phyloP scores from a whole-genome alignment of 2,113 vertebrate species.

The Hemiscyllium ocellatum region DNA sequence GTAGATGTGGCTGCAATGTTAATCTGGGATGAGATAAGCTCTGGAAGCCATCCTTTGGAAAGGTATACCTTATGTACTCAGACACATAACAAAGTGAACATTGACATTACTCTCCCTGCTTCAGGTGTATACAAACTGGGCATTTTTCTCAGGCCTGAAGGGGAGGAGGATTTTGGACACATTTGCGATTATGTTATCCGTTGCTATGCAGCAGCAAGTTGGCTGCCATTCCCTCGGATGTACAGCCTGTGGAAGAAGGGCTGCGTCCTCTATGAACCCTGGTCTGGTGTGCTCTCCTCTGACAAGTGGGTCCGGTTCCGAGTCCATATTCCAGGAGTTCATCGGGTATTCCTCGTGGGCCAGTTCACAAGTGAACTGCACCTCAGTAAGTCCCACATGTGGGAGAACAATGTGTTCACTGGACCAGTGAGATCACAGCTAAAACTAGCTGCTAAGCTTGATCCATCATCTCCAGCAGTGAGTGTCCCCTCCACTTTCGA shows the following conservation, averaged over 20 bases:
- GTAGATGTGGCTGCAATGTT: conserved; percentile 43
- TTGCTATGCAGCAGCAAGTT: conserved; percentile 47
- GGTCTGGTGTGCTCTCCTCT: conserved; percentile 57
- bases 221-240: conserved; percentile 60
- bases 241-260: conserved; percentile 61
- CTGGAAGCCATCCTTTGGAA: conserved; percentile 44
- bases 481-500: conserved; percentile 63
- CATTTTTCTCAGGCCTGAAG: conserved; percentile 52
- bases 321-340: conserved; percentile 59
- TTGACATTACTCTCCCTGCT: conserved; percentile 52
- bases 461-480: conserved; percentile 50
- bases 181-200: conserved; percentile 63
- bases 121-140: conserved; percentile 57
- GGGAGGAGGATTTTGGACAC: conserved; percentile 52
- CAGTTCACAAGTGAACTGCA: conserved; percentile 51
- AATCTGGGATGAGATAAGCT: conserved; percentile 44
- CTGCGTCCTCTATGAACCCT: conserved; percentile 66
- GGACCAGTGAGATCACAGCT: conserved; percentile 46
- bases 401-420: conserved; percentile 60
- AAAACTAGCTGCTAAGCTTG: conserved; percentile 54
- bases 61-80: conserved; percentile 61
- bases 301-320: conserved; percentile 61
- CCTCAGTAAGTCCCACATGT: conserved; percentile 56
- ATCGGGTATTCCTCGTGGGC: conserved; percentile 54
- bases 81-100: conserved; percentile 60